Evolutionary conservation across 2,797 vertebrate genomes (phyloP).

Genomic region (Sarcoramphus papa): DNA sequence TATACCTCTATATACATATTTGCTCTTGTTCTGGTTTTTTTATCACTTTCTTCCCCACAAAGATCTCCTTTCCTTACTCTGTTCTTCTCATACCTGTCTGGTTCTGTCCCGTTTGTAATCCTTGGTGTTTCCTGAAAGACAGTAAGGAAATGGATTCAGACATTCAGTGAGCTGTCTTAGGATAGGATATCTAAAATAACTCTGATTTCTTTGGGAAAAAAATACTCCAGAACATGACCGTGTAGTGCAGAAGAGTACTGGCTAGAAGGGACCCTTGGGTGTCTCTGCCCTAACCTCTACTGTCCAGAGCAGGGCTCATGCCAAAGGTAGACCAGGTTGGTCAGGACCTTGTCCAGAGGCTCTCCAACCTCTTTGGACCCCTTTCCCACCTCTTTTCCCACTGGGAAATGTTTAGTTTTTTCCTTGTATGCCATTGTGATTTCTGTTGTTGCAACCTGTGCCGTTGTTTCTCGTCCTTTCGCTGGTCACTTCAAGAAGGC

Average conservation of each 20-base stretch:
- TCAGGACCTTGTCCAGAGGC: neutral
- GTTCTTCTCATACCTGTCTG: neutral
- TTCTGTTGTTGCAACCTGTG: neutral
- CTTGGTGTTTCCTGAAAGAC: neutral
- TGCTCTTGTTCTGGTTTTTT: neutral
- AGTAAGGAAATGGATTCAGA: neutral
- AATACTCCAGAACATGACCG: neutral
- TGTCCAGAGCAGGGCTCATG: neutral
- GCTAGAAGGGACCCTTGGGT: neutral
- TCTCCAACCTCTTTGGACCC: neutral
- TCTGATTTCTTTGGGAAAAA: neutral
- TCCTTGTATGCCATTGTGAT: neutral
- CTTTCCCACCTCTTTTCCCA: neutral
- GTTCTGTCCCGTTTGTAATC: neutral
- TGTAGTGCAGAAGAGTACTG: neutral
- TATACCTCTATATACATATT: neutral
- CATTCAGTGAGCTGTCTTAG: neutral
- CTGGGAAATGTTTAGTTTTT: neutral
- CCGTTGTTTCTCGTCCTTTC: neutral
- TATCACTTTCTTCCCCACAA: neutral
- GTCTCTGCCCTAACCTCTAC: neutral
- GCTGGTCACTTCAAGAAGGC: neutral
- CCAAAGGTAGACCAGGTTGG: neutral
- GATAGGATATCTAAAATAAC: neutral
- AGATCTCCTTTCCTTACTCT: neutral